Base-by-base conservation (phyloP, 1,140 invertebrate genomes). In the Drosophila melanogaster region DNA sequence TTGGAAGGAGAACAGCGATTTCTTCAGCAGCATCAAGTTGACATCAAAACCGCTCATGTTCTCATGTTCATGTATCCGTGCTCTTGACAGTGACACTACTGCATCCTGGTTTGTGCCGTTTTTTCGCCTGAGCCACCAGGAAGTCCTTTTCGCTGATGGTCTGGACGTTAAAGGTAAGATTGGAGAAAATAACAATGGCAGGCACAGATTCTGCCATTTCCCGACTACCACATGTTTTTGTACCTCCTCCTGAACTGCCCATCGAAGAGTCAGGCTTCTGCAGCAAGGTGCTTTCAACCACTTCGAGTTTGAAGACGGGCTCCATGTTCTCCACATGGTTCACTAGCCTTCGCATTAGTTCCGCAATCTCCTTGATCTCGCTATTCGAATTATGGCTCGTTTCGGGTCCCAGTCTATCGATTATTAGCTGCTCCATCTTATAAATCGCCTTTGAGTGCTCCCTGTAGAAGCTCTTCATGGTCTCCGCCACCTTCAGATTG, bases 151-250 rank as follows among this genome's bases (percentile, higher is more conserved):
- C 41, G 41, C 41, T 43, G 41, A 4, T 15, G 3, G 41, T 1
- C 8, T 22, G 11, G 19, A 12, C 14, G 14, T 6, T 8, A 3
- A 5, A 47, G 6, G 14, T 7, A 0, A 14, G 22, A 47, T 47
- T 47, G 7, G 3, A 7, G 14, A 8, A 47, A 22, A 47, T 47
- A 14, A 47, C 22, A n/a, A 14, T 8, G 8, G 7, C 7, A 0
- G n/a, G 8, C 7, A 3, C 6, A 8, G n/a, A 15, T 0, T 3
- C n/a, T n/a, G 2, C 1, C 37, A 4, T 1, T 8, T 41, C 7
- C n/a, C 0, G n/a, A 7, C n/a, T 17, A 8, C 8, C n/a, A 8
- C 6, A 2, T 17, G n/a, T 7, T 8, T 7, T 1, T 0, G n/a
- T 8, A 22, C 19, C 19, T 22, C 19, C 19, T 2, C 19, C 19